phyloP scores from a whole-genome alignment of 2,113 vertebrate genomes.

The Hydropotes inermis region DNA sequence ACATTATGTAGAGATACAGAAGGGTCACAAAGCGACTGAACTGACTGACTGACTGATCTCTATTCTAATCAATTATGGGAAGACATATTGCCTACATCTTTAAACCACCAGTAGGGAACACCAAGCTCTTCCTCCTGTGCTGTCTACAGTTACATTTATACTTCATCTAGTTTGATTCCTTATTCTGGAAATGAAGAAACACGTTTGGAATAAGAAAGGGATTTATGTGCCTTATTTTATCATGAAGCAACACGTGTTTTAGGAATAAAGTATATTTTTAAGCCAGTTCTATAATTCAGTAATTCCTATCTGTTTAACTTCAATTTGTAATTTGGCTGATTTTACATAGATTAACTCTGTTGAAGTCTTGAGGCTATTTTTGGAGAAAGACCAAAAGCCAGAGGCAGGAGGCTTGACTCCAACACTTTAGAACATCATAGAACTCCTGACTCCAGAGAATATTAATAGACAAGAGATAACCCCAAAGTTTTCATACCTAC shows the following conservation, averaged over 20 bases:
- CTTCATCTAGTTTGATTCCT: background rate
- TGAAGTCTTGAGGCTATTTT: background rate
- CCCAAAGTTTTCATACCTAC: no score
- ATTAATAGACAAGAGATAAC: no score
- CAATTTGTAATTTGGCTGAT: background rate
- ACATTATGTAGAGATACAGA: background rate
- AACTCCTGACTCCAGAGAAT: background rate
- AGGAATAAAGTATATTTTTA: background rate
- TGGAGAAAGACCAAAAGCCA: background rate
- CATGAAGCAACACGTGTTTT: background rate
- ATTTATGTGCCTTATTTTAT: background rate
- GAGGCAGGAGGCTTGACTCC: background rate
- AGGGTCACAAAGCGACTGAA: no score
- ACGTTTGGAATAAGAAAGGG: background rate
- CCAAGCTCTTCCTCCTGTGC: background rate
- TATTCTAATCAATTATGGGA: background rate
- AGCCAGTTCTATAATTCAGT: background rate
- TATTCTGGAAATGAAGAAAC: background rate
- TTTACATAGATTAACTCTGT: background rate
- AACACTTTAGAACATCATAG: background rate
- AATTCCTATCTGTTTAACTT: background rate
- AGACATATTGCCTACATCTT: background rate
- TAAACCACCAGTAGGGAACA: background rate
- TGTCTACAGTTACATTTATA: background rate
- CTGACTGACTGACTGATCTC: no score